phyloP scores from a whole-genome alignment of 2,797 vertebrate genomes.

The Pseudochirops corinnae region DNA sequence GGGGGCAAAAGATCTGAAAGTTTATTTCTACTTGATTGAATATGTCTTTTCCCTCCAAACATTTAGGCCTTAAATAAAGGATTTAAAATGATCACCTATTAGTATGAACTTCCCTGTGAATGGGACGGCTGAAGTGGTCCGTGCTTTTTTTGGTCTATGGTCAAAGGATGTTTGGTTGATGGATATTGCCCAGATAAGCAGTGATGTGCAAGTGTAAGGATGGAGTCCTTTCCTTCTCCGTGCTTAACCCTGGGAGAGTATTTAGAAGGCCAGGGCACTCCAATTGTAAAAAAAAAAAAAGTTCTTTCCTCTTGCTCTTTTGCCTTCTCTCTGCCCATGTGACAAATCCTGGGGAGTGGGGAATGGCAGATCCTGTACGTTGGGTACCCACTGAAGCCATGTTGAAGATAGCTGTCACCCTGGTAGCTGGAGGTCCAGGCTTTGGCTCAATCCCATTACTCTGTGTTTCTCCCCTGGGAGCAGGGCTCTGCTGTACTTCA shows the following conservation, averaged over 20 bases:
- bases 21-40: constrained; percentile 47
- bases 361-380: neutral
- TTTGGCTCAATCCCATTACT: constrained; percentile 1
- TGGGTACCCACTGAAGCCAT: neutral
- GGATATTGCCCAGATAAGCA: constrained; percentile 45
- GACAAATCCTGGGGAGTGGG: neutral
- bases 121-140: constrained; percentile 49
- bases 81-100: constrained; percentile 68
- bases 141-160: constrained; percentile 50
- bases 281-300: constrained; percentile 35
- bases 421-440: neutral
- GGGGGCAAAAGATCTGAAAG: constrained; percentile 48
- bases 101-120: constrained; percentile 55
- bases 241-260: constrained; percentile 44
- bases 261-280: constrained; percentile 50
- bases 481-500: constrained; percentile 65
- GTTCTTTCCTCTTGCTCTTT: neutral
- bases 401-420: constrained; percentile 9
- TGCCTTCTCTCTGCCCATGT: neutral
- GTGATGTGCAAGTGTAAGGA: constrained; percentile 59
- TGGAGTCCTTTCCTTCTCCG: constrained; percentile 37
- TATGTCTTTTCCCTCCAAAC: constrained; percentile 5
- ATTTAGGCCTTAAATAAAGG: constrained; percentile 59
- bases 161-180: constrained; percentile 64
- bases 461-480: constrained; percentile 30